phyloP scores from a whole-genome alignment of 2,888 invertebrate species.

The Caenorhabditis zanzibari region DNA sequence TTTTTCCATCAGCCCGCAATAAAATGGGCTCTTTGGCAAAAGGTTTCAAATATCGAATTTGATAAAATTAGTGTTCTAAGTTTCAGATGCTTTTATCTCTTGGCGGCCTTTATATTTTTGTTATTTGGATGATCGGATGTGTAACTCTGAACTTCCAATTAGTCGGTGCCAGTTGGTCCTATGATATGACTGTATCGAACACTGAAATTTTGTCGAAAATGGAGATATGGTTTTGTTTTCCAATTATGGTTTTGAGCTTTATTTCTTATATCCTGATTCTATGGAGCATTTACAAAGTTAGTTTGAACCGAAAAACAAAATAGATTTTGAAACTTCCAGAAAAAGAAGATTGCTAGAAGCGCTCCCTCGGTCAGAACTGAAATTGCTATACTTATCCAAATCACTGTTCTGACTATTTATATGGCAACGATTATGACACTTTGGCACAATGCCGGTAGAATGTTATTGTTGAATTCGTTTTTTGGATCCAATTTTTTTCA shows the following conservation, averaged over 20 bases:
- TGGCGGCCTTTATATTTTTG: conserved; percentile 3
- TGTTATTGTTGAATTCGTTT: no score
- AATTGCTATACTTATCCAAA: no score
- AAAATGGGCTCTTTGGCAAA: conserved; percentile 5
- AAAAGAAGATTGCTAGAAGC: no score
- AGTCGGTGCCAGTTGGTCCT: conserved; percentile 9
- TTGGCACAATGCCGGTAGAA: not conserved
- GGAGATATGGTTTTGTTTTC: conserved; percentile 29
- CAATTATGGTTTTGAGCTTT: conserved; percentile 14
- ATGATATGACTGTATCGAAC: not conserved
- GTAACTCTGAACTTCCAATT: conserved; percentile 13
- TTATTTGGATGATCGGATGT: conserved; percentile 16
- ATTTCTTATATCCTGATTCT: no score
- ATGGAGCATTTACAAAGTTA: no score
- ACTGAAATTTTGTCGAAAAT: not conserved
- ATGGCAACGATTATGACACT: not conserved
- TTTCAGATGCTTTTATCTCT: conserved; percentile 9
- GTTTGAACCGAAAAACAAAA: no score
- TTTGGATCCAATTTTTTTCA: not conserved
- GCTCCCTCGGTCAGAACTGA: no score
- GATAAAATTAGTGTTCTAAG: no score
- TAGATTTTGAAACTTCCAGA: no score
- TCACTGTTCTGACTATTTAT: no score
- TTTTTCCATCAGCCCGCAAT: not conserved
- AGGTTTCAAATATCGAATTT: not conserved